Evolutionary conservation across 2,113 vertebrate genomes (phyloP), one percentile per base, ranked within the genome.

Genomic region (Corvus cornix): DNA sequence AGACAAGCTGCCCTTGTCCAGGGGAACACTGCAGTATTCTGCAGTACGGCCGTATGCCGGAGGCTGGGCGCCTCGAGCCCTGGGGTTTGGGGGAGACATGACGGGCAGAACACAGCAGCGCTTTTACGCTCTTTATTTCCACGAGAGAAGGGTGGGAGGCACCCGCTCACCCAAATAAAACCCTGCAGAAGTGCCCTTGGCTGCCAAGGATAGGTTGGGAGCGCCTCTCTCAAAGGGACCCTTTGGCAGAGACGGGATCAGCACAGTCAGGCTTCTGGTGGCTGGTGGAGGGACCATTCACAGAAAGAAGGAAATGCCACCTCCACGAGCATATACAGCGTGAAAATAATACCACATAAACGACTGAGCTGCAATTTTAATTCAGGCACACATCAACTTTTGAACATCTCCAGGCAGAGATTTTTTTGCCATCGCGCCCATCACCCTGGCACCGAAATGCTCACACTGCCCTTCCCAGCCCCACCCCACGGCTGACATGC

Each of bases 11-110:
- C 60, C 93, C 95, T 93, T 95, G 95, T 74, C 85, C 75, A 28
- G 82, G 75, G 89, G 87, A 80, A 89, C 86, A 53, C 81, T 91
- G 91, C 97, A 95, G 91, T 69, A 83, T 90, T 90, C 94, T 92
- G 92, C 87, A 89, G 83, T 39, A 87, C 9, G 7, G 88, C 73
- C 35, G 27, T 19, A 3, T 2, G 55, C 86, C 35, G 49, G 63
- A 76, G 83, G 13, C 82, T 58, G 59, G 52, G 83, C 27, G 12
- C 75, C 67, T 35, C 18, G 0, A 87, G 53, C 84, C 72, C 51
- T 1, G 28, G 72, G 78, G 0, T 63, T 67, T 35, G 30, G 55
- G 76, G 89, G 11, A 85, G 78, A 73, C 48, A 87, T 6, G 49
- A 52, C 68, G 37, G 59, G 55, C 64, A 69, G 39, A 88, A 91